phyloP scores from a whole-genome alignment of 2,113 vertebrate genomes.

The Callionymus lyra region DNA sequence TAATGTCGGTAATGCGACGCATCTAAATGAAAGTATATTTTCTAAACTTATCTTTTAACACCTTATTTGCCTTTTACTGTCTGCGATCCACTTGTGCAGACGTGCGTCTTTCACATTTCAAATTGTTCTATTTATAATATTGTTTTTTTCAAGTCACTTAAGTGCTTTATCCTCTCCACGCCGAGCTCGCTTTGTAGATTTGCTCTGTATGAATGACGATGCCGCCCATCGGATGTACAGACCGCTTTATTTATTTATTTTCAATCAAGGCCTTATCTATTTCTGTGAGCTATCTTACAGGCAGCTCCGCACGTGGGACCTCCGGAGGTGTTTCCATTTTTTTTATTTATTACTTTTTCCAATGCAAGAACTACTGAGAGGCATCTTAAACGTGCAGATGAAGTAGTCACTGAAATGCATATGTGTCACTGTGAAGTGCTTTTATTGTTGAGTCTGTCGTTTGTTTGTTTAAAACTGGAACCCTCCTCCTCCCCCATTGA shows the following conservation, averaged over 20 bases:
- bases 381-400: constrained; percentile 57
- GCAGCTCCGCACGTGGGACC: constrained; percentile 45
- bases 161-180: constrained; percentile 28
- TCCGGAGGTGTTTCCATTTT: constrained; percentile 17
- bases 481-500: too few species aligned
- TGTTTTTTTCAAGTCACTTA: constrained; percentile 13
- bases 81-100: constrained; percentile 15
- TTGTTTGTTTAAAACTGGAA: too few species aligned
- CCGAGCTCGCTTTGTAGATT: constrained; percentile 8
- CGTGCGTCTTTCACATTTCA: constrained; percentile 21
- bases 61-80: constrained; percentile 57
- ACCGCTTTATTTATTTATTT: constrained; percentile 44
- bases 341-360: constrained; percentile 24
- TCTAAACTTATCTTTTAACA: constrained; percentile 37
- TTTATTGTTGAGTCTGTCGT: too few species aligned
- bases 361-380: constrained; percentile 57
- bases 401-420: constrained; percentile 49
- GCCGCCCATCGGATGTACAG: constrained; percentile 48
- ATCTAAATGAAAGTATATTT: constrained; percentile 20
- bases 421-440: too few species aligned
- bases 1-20: too few species aligned
- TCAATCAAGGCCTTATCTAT: neutral
- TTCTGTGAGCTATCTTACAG: constrained; percentile 25
- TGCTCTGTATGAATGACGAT: constrained; percentile 58
- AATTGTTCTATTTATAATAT: neutral